Evolutionary conservation across 2,888 invertebrate genomes (phyloP).

Genomic region (Watsonalla cultraria): DNA sequence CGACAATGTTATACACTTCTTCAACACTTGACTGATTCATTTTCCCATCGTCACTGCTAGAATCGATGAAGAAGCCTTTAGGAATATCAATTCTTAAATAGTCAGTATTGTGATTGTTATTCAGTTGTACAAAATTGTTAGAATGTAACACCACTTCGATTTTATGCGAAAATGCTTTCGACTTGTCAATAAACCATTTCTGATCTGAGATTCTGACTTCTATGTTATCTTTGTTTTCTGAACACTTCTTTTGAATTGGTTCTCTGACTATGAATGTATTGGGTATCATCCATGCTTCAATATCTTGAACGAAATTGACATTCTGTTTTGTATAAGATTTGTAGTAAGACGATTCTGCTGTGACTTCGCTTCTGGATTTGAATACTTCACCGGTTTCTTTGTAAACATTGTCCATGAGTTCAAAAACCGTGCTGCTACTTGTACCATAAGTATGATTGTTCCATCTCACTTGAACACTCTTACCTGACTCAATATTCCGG

Average conservation of each 20-base stretch:
- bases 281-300: conserved; percentile 66
- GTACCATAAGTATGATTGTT: conserved; percentile 51
- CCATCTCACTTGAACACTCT: conserved; percentile 57
- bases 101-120: conserved; percentile 38
- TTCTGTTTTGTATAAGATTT: conserved; percentile 31
- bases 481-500: conserved; percentile 40
- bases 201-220: conserved; percentile 38
- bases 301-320: conserved; percentile 45
- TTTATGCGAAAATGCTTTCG: conserved; percentile 48
- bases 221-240: conserved; percentile 25
- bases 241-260: conserved; percentile 14
- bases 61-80: conserved; percentile 50
- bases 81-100: conserved; percentile 58
- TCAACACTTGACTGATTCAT: conserved; percentile 49
- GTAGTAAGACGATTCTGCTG: conserved; percentile 35
- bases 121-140: conserved; percentile 27
- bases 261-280: conserved; percentile 33
- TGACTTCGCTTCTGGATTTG: conserved; percentile 47
- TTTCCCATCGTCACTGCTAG: conserved; percentile 32
- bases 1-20: conserved; percentile 58
- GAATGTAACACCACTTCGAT: conserved; percentile 53
- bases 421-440: conserved; percentile 57
- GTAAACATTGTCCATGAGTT: conserved; percentile 51
- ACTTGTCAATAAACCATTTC: conserved; percentile 52
- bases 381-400: conserved; percentile 41